phyloP scores from a whole-genome alignment of 2,888 invertebrate species.

The Ophion costatus region DNA sequence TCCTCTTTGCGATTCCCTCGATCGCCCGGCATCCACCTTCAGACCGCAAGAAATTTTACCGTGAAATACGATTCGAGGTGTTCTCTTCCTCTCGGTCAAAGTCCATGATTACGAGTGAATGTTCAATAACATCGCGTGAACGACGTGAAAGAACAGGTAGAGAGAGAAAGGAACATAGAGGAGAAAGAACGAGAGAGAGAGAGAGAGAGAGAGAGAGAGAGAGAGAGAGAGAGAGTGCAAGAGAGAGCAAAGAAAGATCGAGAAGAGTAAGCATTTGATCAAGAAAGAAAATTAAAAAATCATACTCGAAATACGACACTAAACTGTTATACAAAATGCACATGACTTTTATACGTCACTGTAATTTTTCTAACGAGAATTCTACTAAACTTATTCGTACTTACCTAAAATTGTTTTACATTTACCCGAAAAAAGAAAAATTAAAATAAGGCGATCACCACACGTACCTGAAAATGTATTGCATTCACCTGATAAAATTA shows the following conservation, averaged over 20 bases:
- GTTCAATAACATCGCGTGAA: conserved; percentile 62
- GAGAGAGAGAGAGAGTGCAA: conserved; percentile 40
- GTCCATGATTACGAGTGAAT: conserved; percentile 61
- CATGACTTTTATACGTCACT: too few relatives aligned
- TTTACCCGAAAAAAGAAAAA: too few relatives aligned
- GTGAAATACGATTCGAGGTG: conserved; percentile 68
- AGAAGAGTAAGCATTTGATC: not conserved
- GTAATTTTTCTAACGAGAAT: too few relatives aligned
- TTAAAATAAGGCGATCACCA: too few relatives aligned
- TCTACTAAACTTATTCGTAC: too few relatives aligned
- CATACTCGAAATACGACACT: too few relatives aligned
- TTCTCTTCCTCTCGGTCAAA: conserved; percentile 52
- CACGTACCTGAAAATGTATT: too few relatives aligned
- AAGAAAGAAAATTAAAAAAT: too few relatives aligned
- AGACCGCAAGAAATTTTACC: conserved; percentile 65
- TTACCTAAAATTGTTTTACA: too few relatives aligned
- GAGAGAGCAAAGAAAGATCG: conserved; percentile 40
- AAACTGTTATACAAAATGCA: too few relatives aligned
- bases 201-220: conserved; percentile 42
- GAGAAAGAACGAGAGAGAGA: conserved; percentile 22
- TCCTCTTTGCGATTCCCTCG: conserved; percentile 37
- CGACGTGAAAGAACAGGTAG: conserved; percentile 39
- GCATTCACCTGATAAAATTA: too few relatives aligned
- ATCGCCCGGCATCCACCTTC: conserved; percentile 52
- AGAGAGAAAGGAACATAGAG: not conserved